Conservation (phyloP, 2,888 invertebrate genomes). For the Danaus chrysippus region DNA sequence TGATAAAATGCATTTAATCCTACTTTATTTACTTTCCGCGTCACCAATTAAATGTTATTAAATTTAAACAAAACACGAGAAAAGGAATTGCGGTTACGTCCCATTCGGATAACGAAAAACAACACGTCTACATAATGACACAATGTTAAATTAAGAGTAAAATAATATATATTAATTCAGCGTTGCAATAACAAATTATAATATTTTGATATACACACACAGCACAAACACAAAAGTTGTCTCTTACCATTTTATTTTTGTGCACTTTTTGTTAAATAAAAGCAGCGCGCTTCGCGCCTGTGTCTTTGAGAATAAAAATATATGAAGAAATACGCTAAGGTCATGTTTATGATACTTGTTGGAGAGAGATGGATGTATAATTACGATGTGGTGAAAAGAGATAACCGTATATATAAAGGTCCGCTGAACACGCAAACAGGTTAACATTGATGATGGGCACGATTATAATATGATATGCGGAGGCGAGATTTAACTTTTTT, state of each 20-base stretch:
- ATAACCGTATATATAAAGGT: slow-evolving; percentile 37
- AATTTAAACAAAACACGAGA: no score
- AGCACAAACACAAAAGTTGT: slow-evolving; percentile 30
- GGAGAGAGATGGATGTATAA: slow-evolving; percentile 38
- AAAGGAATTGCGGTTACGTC: no score
- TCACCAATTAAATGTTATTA: background rate
- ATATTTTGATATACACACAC: background rate
- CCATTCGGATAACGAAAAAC: no score
- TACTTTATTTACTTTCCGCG: background rate
- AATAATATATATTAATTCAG: background rate
- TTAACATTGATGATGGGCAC: slow-evolving; percentile 48
- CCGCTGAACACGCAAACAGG: slow-evolving; percentile 53
- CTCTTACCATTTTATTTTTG: slow-evolving; percentile 25
- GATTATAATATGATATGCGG: slow-evolving; percentile 34
- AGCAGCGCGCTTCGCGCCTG: slow-evolving; percentile 41
- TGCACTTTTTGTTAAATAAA: slow-evolving; percentile 10
- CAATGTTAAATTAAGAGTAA: no score
- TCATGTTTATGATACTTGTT: slow-evolving; percentile 64
- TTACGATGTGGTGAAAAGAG: slow-evolving; percentile 35
- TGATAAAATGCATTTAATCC: background rate
- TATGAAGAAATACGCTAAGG: slow-evolving; percentile 48
- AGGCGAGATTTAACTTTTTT: background rate
- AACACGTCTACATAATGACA: no score
- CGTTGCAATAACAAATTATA: background rate
- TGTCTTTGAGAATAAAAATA: slow-evolving; percentile 51